phyloP scores from a whole-genome alignment of 2,888 invertebrate species.

The Apamea monoglypha region DNA sequence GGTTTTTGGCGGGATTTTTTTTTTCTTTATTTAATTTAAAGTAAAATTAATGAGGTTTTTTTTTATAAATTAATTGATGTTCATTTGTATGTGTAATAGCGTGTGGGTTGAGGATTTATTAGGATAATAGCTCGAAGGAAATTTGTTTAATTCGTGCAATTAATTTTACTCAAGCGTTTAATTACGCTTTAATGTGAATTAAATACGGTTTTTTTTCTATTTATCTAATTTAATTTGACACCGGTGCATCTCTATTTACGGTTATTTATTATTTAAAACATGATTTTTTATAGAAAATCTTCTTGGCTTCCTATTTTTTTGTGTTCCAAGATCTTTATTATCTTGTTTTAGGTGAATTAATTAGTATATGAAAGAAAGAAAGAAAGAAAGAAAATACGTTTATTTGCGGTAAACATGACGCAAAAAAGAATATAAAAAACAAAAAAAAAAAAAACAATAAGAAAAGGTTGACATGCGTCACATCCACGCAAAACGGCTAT shows the following conservation, averaged over 20 bases:
- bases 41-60: constrained; percentile 37
- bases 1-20: constrained; percentile 27
- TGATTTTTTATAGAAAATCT: not conserved
- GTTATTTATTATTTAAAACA: not conserved
- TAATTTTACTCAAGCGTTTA: constrained; percentile 57
- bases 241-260: not conserved
- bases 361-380: too few species aligned
- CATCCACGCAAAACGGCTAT: too few species aligned
- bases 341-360: constrained; percentile 22
- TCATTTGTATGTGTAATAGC: constrained; percentile 54
- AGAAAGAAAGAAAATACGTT: too few species aligned
- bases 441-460: too few species aligned
- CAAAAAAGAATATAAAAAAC: too few species aligned
- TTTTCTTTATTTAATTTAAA: not conserved
- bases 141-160: constrained; percentile 57
- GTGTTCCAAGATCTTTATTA: constrained; percentile 13
- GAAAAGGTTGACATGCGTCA: too few species aligned
- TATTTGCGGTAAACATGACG: too few species aligned
- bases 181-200: constrained; percentile 36
- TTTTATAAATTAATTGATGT: constrained; percentile 13
- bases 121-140: constrained; percentile 53
- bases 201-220: constrained; percentile 19
- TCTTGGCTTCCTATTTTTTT: not conserved
- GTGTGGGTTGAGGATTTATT: constrained; percentile 63
- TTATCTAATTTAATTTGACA: not conserved